Base-by-base conservation (phyloP, 2,888 invertebrate species). In the Parnassius orleans region DNA sequence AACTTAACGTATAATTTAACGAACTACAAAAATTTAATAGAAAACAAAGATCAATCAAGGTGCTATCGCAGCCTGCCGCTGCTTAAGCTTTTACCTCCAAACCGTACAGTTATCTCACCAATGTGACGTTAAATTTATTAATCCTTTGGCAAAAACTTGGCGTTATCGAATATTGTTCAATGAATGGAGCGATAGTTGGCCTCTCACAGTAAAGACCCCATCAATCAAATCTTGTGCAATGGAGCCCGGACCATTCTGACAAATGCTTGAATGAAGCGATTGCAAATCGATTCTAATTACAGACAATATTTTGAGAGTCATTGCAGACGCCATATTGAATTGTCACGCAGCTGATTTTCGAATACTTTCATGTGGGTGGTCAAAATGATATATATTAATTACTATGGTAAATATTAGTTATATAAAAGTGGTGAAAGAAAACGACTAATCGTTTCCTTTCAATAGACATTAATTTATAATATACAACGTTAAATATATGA, bases 261-360 rank as follows among this genome's bases (percentile, higher is more conserved):
- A 80, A 86, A 87, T 81, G 80, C 73, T 75, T 70, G 75, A 78
- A 78, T 78, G 72, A 74, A 72, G 71, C 76, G 77, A 78, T 79
- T 80, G 83, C 84, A 84, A 86, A 90, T 86, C 83, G 85, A 81
- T 86, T 81, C 84, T 88, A 90, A 90, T 91, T 90, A 86, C 75
- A 75, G 78, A 85, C 82, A 85, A 84, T 84, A 86, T 86, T 33
- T 89, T 86, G 84, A 81, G 82, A 89, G 85, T 88, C 86, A 88
- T 86, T 88, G 86, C 85, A 74, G 74, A 68, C 46, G 61, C 61
- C 75, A 74, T 75, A 77, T 73, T 77, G 74, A 71, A 75, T 72
- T 71, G 83, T 83, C 81, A 85, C 77, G 82, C 81, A 71, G 72
- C 75, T 75, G 77, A 72, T 74, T 46, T 12, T 52, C 44, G 19